Percentiles rank a stretch among this genome's conserved stretches.
phyloP scores from a whole-genome alignment of 2,888 invertebrate species.

The Chrysolina oricalcia region DNA sequence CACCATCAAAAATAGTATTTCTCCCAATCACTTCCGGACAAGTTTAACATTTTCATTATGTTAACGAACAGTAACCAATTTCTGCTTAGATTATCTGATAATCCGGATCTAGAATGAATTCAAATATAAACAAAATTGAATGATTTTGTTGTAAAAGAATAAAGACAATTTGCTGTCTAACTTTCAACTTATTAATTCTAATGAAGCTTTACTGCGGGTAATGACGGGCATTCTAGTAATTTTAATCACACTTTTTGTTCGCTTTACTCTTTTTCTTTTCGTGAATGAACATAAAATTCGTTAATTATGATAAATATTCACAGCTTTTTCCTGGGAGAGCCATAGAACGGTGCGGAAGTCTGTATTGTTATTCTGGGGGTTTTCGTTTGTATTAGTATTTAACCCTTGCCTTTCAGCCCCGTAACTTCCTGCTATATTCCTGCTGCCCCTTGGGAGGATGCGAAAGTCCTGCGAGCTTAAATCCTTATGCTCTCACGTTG shows the following conservation, averaged over 20 bases:
- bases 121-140: not conserved
- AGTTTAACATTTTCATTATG: no score
- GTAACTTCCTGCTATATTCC: conserved; percentile 70
- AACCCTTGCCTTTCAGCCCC: conserved; percentile 72
- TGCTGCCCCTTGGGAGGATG: conserved; percentile 69
- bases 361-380: conserved; percentile 72
- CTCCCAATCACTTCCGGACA: no score
- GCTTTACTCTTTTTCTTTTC: conserved; percentile 69
- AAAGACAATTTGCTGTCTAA: conserved; percentile 55
- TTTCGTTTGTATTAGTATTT: conserved; percentile 72
- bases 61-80: no score
- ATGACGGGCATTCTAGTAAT: conserved; percentile 66
- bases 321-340: conserved; percentile 73
- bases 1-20: no score
- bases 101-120: not conserved
- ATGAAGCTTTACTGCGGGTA: conserved; percentile 60
- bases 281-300: conserved; percentile 71
- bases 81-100: no score
- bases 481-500: conserved; percentile 50
- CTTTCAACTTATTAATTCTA: conserved; percentile 55
- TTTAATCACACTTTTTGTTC: conserved; percentile 69
- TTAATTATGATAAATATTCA: conserved; percentile 74
- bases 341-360: conserved; percentile 70
- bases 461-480: conserved; percentile 54
- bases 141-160: conserved; percentile 26